A percentile compares a stretch with the other conserved stretches of the same genome.
phyloP scores from a whole-genome alignment of 2,888 invertebrate species.

The Tridacna gigas region DNA sequence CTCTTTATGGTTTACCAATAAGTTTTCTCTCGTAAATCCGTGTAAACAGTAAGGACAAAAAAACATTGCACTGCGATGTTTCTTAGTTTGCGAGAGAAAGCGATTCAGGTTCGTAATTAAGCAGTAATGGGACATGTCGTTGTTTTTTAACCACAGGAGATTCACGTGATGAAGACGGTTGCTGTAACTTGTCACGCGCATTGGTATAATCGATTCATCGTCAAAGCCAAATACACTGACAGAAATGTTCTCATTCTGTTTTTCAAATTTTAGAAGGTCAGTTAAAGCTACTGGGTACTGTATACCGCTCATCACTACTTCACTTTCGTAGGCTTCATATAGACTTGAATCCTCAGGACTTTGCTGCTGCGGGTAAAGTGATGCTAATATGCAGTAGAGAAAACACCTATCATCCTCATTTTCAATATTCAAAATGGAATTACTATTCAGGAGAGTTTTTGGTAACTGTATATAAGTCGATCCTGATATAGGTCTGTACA shows the following conservation, averaged over 20 bases:
- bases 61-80: not conserved
- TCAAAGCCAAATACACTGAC: conserved; percentile 59
- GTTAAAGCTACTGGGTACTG: conserved; percentile 35
- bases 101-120: conserved; percentile 55
- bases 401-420: conserved; percentile 56
- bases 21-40: conserved; percentile 25
- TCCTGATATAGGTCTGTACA: conserved; percentile 50
- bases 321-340: conserved; percentile 36
- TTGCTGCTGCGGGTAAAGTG: conserved; percentile 32
- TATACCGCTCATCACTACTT: conserved; percentile 51
- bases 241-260: conserved; percentile 41
- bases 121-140: conserved; percentile 50
- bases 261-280: conserved; percentile 32
- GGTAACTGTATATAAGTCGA: conserved; percentile 51
- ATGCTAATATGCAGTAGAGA: conserved; percentile 49
- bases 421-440: conserved; percentile 49
- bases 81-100: conserved; percentile 51
- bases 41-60: conserved; percentile 46
- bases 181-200: conserved; percentile 39
- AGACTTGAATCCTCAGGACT: conserved; percentile 32
- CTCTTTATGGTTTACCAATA: conserved; percentile 22
- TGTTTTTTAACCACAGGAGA: conserved; percentile 48
- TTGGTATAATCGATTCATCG: conserved; percentile 41
- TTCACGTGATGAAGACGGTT: conserved; percentile 46
- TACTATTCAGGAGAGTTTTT: conserved; percentile 6